Evolutionary conservation across 2,113 vertebrate genomes (phyloP), one percentile per base, ranked within the genome.

Genomic region (Coracopsis vasa): DNA sequence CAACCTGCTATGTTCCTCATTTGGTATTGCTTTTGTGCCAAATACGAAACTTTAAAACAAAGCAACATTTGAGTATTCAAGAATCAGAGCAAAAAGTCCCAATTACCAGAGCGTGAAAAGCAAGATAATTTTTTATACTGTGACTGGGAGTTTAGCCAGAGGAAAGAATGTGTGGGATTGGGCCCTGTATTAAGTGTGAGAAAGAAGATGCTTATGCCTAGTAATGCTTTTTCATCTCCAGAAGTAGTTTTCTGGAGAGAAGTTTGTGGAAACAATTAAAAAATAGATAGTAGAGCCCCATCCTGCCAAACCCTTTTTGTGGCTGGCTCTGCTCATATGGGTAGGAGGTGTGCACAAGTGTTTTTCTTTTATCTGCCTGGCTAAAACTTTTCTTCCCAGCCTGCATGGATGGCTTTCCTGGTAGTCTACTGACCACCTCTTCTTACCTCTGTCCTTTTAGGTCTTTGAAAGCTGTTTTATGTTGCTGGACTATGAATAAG

Each of bases 31-130:
- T 81, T 66, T 79, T 95, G 82, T 93, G 95, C 86, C 85, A 86
- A 48, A 67, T 28, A 16, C 3, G 12, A 87, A 94, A 51, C 56
- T 75, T 94, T 53, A 65, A 90, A 94, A 95, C 83, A 88, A 96
- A 94, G 69, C 80, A 81, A 51, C 37, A 15, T 58, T 86, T 95
- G 95, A 86, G 29, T 90, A 93, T 83, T 94, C 54, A 90, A 84
- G 45, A 93, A 53, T 47, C 0, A 0, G 91, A 85, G 93, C 81
- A 82, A 71, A 83, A 75, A 75, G 56, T 85, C 13, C 0, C 48
- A 80, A 61, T 94, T 82, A 92, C 37, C 73, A 81, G 86, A 94
- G 77, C 0, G 0, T 85, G 51, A 56, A 92, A 80, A 84, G 74
- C 61, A 58, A 84, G 69, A 35, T 54, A 29, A 24, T 44, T 78